Evolutionary conservation across 2,797 vertebrate genomes (phyloP), one percentile per base, ranked within the genome.

Genomic region (Crotalus adamanteus): DNA sequence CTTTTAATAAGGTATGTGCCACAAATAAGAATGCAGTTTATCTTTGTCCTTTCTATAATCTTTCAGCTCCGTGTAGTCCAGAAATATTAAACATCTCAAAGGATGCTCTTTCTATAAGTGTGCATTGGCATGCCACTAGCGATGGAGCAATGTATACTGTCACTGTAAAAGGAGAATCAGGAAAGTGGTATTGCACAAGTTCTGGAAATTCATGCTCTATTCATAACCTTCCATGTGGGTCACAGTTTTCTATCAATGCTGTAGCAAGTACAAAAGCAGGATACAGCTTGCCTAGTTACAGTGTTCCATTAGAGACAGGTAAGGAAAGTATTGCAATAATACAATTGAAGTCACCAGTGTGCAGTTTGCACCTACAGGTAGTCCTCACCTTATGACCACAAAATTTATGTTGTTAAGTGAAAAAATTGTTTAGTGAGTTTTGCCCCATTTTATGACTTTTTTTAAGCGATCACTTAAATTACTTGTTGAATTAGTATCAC

Each of bases 51-150:
- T 92, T 93, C 37, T 94, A 5, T 95, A 94, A 92, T 94, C 89
- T 93, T 95, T 95, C 96, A 99, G 99, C 98, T 96, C 98, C 99
- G 11, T 99, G 99, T 96, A 98, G 97, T 95, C 99, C 99, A 6
- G 96, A 97, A 95, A 97, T 98, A 94, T 96, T 97, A 96, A 95
- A 89, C n/a, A 95, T 99, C 88, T 97, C 96, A 6, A 97, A 94
- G 53, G 97, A 97, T 13, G 95, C 96, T 91, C 95, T 94, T 57
- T 98, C 98, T 85, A 89, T n/a, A 91, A 94, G 87, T 0, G 98
- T 99, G 69, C 97, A 95, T 89, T 99, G 99, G 98, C 97, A 92
- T 2, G 87, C 97, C 56, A 95, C 94, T 91, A 99, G 98, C 83
- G 92, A 96, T 3, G 96, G 93, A 0, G 98, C 98, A 11, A 97